Base-by-base conservation (phyloP, 2,888 invertebrate species). In the Pasiphila rectangulata region DNA sequence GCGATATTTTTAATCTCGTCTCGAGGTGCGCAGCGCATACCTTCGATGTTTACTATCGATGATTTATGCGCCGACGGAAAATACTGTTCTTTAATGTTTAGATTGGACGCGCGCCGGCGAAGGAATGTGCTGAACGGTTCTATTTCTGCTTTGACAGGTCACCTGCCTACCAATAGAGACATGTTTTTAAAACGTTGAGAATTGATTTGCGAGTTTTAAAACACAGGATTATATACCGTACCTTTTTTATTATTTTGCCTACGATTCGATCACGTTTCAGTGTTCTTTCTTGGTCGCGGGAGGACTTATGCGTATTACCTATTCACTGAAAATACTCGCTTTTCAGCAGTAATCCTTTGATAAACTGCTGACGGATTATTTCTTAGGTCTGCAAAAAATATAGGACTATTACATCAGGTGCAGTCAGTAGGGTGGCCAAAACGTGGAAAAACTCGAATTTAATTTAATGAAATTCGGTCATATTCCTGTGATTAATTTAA, bases 81-180 rank as follows among this genome's bases (percentile, higher is more conserved):
- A 20, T 27, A 35, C 13, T 9, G 12, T 25, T 24, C n/a, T n/a
- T n/a, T n/a, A n/a, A n/a, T 40, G 30, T 40, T 40, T 40, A 40
- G 29, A 40, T 30, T 40, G 30, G 15, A 16, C 30, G 19, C 6
- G 5, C 13, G 27, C 38, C 38, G 27, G 25, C 25, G n/a, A n/a
- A n/a, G n/a, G n/a, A n/a, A n/a, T n/a, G n/a, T n/a, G n/a, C n/a
- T n/a, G n/a, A n/a, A n/a, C n/a, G n/a, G n/a, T n/a, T n/a, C n/a
- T 25, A 25, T 25, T 25, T 12, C 25, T 25, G 25, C 10, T 10
- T 4, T n/a, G 24, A 4, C 21, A 10, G 9, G 24, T 10, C 10
- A 4, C 24, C 24, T 10, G 10, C 6, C 2, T 5, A n/a, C n/a
- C n/a, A n/a, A n/a, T n/a, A n/a, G n/a, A n/a, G n/a, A n/a, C n/a